Evolutionary conservation across 2,113 vertebrate genomes (phyloP), one percentile per base, ranked within the genome.

Genomic region (Engystomops pustulosus): DNA sequence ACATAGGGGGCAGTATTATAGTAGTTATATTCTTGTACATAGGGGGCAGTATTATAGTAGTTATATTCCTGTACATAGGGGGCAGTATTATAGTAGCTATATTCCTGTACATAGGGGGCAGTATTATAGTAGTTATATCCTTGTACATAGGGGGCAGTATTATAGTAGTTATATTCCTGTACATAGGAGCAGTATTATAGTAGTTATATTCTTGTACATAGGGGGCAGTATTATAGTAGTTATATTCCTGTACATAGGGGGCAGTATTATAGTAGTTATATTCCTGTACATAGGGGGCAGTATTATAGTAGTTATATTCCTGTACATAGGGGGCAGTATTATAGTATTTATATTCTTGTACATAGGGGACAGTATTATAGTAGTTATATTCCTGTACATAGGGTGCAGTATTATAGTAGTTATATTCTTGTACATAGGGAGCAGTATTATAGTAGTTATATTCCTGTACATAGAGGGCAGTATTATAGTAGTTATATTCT

Each of bases 231-330:
- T 58, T 58, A 58, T 58, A 58, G 55, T 58, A 58, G 55, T 58
- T 58, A 58, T 58, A 58, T 58, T 53, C 51, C n/a, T 53, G 51
- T 53, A 53, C 9, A 53, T 53, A 53, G 51, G n/a, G 51, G 11
- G n/a, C 23, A 58, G 55, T 58, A 58, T 58, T 58, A 25, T 58
- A 58, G 55, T 58, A 58, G 55, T 58, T 58, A 58, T 58, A 58
- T 58, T 58, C 55, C 25, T 58, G 55, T 58, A 58, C 10, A 58
- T 58, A 25, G 55, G 55, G n/a, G 25, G 53, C n/a, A 58, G 53
- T 58, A 58, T 58, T 58, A 58, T 58, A 58, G 53, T 58, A 58
- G 53, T 58, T 58, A 58, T 58, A 58, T 25, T 58, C 53, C 25
- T 58, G 53, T 58, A 58, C 9, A 58, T 58, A 58, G 53, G 53